phyloP scores from a whole-genome alignment of 2,797 vertebrate genomes.

The Silurus lanzhouensis region DNA sequence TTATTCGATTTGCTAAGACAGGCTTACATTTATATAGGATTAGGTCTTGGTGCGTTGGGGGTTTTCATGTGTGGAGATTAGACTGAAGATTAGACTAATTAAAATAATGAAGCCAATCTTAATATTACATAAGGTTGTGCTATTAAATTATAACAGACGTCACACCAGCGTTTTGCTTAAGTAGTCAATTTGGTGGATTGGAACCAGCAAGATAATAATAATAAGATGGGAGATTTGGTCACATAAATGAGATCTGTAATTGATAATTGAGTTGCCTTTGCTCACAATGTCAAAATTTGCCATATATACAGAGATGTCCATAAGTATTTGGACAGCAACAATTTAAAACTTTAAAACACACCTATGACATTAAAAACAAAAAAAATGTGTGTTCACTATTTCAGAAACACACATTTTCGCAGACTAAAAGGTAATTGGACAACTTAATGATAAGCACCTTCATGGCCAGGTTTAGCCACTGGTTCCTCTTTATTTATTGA shows the following conservation, averaged over 20 bases:
- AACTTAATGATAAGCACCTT: too few relatives aligned
- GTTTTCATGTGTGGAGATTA: neutral
- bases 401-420: too few relatives aligned
- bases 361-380: too few relatives aligned
- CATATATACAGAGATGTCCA: neutral
- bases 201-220: neutral
- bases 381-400: too few relatives aligned
- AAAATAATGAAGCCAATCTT: constrained; percentile 6
- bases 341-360: too few relatives aligned
- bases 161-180: neutral
- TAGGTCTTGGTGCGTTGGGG: neutral
- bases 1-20: constrained; percentile 36
- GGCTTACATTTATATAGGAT: constrained; percentile 24
- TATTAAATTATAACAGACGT: constrained; percentile 4
- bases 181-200: neutral
- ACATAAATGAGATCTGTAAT: constrained; percentile 31
- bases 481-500: too few relatives aligned
- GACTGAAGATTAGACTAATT: constrained; percentile 18
- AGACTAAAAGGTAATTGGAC: too few relatives aligned
- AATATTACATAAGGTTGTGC: constrained; percentile 8
- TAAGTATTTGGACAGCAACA: too few relatives aligned
- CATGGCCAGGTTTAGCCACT: too few relatives aligned
- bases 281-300: neutral
- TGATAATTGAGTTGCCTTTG: constrained; percentile 1
- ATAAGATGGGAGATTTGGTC: constrained; percentile 23